A percentile compares a stretch with the other conserved stretches of the same genome.
These are phyloP conservation scores for Chelonia mydas DNA, from an alignment of 2,797 vertebrate species.

Conservation along the genomic window DNA sequence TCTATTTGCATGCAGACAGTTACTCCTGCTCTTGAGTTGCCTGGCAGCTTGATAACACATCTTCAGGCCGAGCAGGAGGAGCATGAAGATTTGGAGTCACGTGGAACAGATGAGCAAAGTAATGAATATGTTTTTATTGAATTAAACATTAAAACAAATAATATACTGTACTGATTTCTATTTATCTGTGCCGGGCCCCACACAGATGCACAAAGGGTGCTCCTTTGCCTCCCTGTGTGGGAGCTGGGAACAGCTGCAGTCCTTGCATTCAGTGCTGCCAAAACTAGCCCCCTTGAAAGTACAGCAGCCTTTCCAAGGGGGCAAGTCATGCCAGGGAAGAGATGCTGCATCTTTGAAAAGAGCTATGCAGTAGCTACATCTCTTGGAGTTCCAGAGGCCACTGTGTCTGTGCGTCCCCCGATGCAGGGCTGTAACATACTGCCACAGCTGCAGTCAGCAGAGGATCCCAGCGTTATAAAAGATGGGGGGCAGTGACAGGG, in stretches of 20 bases:
- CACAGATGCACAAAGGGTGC: neutral
- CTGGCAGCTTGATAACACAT: neutral
- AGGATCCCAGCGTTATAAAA: neutral
- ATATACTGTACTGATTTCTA: neutral
- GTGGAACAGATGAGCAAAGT: accelerated
- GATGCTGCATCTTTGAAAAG: neutral
- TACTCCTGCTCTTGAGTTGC: neutral
- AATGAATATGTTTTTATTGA: neutral
- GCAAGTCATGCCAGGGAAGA: neutral
- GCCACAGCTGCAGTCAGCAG: neutral
- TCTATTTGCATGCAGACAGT: neutral
- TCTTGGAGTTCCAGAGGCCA: neutral
- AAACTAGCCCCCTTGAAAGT: neutral
- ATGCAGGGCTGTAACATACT: neutral
- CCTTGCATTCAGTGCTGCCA: neutral
- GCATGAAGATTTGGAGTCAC: neutral
- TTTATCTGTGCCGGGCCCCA: neutral
- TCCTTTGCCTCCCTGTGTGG: neutral
- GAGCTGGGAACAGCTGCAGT: neutral
- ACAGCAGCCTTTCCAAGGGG: neutral
- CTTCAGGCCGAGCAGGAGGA: neutral
- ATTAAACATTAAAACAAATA: neutral
- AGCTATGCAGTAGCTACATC: neutral
- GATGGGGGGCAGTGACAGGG: neutral
- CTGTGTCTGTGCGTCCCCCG: neutral